Evolutionary conservation across 2,113 vertebrate genomes (phyloP).

Genomic region (Montifringilla adamsi): DNA sequence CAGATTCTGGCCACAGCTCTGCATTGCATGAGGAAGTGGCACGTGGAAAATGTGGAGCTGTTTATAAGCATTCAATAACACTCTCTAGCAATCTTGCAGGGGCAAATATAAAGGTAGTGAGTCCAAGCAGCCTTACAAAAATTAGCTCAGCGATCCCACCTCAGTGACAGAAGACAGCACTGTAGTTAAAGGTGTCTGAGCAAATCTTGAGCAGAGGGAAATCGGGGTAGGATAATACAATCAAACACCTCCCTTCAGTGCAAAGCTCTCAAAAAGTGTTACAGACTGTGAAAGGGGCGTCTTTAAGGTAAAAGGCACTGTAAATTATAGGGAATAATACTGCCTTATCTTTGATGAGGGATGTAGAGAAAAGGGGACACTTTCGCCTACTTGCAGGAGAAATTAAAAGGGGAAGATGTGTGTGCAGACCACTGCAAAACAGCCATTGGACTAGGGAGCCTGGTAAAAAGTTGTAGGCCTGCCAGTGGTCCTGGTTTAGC

Average conservation of each 20-base stretch:
- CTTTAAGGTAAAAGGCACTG: neutral
- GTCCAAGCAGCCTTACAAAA: neutral
- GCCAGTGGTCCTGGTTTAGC: neutral
- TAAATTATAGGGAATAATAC: neutral
- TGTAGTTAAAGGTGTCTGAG: neutral
- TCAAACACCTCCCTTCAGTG: neutral
- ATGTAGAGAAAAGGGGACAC: neutral
- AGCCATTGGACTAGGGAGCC: neutral
- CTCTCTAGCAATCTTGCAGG: neutral
- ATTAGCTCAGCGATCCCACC: neutral
- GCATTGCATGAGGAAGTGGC: neutral
- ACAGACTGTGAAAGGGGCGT: neutral
- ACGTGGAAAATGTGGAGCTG: neutral
- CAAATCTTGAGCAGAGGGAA: neutral
- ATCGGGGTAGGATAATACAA: neutral
- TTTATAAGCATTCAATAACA: conserved; percentile 11
- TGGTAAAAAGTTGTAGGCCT: neutral
- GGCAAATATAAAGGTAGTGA: neutral
- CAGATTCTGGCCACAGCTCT: neutral
- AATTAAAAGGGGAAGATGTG: neutral
- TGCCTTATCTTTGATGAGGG: neutral
- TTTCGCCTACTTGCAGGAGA: neutral
- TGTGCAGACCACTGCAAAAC: neutral
- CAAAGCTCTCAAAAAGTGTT: neutral
- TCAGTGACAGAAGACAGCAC: neutral